Evolutionary conservation across 2,888 invertebrate genomes (phyloP), one percentile per base, ranked within the genome.

Genomic region (Melinaea marsaeus): DNA sequence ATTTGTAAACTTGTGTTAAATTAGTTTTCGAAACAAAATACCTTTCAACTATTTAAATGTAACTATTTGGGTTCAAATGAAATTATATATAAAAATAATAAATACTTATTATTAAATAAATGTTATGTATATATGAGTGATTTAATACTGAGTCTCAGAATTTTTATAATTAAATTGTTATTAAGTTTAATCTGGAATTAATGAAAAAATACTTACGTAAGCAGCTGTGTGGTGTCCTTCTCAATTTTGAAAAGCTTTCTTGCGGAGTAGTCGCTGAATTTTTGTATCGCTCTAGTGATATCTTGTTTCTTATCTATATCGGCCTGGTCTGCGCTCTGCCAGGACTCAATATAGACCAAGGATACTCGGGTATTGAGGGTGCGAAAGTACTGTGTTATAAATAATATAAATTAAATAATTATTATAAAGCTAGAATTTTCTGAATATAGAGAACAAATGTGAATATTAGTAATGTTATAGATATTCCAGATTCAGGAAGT

Each of bases 271-370:
- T 97, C 96, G 88, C 97, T 96, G 88, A 99, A 97, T 88, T 95
- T 96, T 79, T 95, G 94, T 82, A 99, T 94, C 70, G 98, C 97
- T 76, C 95, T 93, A 65, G 95, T 94, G 82, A 98, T 97, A 88
- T 98, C 97, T 83, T 95, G 95, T 81, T 94, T 95, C 72, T 95
- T 93, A 79, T 95, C 95, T 74, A 97, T 95, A 76, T 93, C 92
- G 6, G 95, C 95, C 81, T 97, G 95, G 90, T 99, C 97, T 22
- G 94, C 94, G 72, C 96, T 96, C 86, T 96, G 95, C 99, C 99
- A 99, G 63, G 98, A 96, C 92, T 99, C 99, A 83, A 98, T 95
- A 91, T 99, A 99, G 66, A 98, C 97, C 74, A 99, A 95, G 11
- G 98, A 97, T 57, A 99, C 96, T 72, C 98, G 93, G 59, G 99